These are phyloP conservation scores for Stenotaenia linearis DNA, from an alignment of 2,888 invertebrate species.

Conservation along the genomic window DNA sequence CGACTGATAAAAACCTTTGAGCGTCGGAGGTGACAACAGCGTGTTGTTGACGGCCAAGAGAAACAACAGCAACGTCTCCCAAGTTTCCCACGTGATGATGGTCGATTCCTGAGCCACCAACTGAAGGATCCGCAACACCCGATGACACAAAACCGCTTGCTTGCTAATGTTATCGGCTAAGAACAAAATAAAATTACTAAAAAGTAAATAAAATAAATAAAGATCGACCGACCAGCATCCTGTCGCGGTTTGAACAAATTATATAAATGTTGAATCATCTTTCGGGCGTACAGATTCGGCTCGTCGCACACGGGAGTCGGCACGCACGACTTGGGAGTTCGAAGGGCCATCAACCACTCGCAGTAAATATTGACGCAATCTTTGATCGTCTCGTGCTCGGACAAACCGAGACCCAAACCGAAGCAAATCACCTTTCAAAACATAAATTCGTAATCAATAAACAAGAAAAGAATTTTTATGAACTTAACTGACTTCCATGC, in stretches of 20 bases:
- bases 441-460: neutral
- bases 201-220: too few relatives aligned
- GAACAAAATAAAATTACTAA: neutral
- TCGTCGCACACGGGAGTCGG: conserved; percentile 83
- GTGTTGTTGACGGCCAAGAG: conserved; percentile 86
- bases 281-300: conserved; percentile 81
- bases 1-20: conserved; percentile 61
- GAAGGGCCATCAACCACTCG: conserved; percentile 87
- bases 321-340: conserved; percentile 76
- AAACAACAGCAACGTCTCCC: conserved; percentile 82
- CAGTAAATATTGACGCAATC: conserved; percentile 96
- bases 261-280: conserved; percentile 86
- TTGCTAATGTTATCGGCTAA: conserved; percentile 63
- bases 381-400: conserved; percentile 88
- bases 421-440: conserved; percentile 74
- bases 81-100: conserved; percentile 74
- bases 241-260: conserved; percentile 89
- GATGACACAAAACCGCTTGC: conserved; percentile 88
- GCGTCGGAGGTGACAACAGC: conserved; percentile 81
- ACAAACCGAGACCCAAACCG: conserved; percentile 80
- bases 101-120: conserved; percentile 69
- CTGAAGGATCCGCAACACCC: conserved; percentile 78
- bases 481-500: conserved; percentile 60
- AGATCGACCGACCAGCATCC: conserved; percentile 61
- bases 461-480: neutral